phyloP scores from a whole-genome alignment of 1,140 invertebrate species.

The Dendroctonus valens region DNA sequence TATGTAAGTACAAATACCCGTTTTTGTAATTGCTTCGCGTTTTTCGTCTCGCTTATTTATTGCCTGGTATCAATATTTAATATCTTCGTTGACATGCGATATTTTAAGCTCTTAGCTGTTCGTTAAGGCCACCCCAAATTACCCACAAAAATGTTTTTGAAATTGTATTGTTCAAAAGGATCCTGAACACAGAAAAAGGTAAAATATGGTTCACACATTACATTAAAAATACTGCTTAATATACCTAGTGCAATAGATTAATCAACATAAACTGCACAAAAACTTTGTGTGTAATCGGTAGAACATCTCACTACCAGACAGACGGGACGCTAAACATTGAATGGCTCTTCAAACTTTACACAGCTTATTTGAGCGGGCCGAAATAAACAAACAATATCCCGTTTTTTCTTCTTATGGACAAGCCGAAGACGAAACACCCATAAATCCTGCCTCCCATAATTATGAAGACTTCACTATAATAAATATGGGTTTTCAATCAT shows the following conservation, averaged over 20 bases:
- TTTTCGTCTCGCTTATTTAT: conserved; percentile 11
- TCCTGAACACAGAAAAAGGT: too few species aligned
- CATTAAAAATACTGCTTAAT: too few species aligned
- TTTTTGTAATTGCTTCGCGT: conserved; percentile 22
- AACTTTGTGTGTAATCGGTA: too few species aligned
- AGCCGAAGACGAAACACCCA: conserved; percentile 9
- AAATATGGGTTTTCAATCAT: conserved; percentile 28
- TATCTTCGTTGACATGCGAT: conserved; percentile 20
- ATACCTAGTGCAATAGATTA: too few species aligned
- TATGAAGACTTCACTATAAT: conserved; percentile 16
- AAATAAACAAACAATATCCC: conserved; percentile 10
- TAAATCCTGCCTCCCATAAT: conserved; percentile 18
- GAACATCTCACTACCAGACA: too few species aligned
- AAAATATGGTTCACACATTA: too few species aligned
- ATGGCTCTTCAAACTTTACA: too few species aligned
- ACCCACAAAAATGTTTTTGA: too few species aligned
- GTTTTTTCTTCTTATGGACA: conserved; percentile 3
- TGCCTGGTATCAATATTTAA: conserved; percentile 20
- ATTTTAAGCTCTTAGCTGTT: neutral
- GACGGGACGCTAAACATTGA: too few species aligned
- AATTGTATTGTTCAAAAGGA: too few species aligned
- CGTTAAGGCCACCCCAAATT: too few species aligned
- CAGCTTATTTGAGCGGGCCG: neutral
- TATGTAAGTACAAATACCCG: conserved; percentile 28
- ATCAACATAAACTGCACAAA: too few species aligned